Percentiles rank a stretch among this genome's conserved stretches.
phyloP scores from a whole-genome alignment of 2,888 invertebrate genomes.

The Thumatha senex region DNA sequence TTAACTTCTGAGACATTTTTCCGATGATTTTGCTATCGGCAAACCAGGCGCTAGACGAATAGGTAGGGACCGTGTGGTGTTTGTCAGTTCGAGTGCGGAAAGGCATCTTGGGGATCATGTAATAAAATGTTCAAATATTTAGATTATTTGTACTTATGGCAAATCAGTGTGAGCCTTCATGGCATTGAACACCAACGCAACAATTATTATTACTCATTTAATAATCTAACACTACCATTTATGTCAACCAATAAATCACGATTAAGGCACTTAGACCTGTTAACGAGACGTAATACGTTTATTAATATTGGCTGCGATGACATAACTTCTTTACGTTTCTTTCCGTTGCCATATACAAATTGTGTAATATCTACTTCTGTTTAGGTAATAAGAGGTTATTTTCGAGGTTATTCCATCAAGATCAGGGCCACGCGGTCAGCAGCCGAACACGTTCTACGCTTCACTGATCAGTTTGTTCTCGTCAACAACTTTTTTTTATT shows the following conservation, averaged over 20 bases:
- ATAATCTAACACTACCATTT: conserved; percentile 47
- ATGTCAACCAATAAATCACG: conserved; percentile 43
- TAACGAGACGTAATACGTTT: conserved; percentile 26
- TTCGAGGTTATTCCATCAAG: conserved; percentile 59
- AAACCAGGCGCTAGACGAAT: too few species aligned
- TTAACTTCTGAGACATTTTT: too few species aligned
- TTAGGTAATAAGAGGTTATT: conserved; percentile 45
- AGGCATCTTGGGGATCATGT: too few species aligned
- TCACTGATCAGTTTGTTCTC: conserved; percentile 55
- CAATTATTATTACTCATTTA: conserved; percentile 39
- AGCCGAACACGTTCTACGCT: conserved; percentile 53
- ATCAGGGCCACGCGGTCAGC: conserved; percentile 76
- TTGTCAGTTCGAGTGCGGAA: too few species aligned
- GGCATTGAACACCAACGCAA: conserved; percentile 51
- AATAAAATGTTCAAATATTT: conserved; percentile 1
- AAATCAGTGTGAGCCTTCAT: conserved; percentile 27
- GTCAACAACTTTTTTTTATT: conserved; percentile 59
- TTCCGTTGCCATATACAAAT: not conserved
- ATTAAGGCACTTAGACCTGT: conserved; percentile 35
- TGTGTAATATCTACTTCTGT: not conserved
- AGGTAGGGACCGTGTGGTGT: too few species aligned
- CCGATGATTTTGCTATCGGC: too few species aligned
- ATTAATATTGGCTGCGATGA: conserved; percentile 21
- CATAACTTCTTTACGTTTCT: conserved; percentile 12
- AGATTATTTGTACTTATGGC: not conserved